Conservation (phyloP, 2,113 vertebrate species). For the Promerops cafer region DNA sequence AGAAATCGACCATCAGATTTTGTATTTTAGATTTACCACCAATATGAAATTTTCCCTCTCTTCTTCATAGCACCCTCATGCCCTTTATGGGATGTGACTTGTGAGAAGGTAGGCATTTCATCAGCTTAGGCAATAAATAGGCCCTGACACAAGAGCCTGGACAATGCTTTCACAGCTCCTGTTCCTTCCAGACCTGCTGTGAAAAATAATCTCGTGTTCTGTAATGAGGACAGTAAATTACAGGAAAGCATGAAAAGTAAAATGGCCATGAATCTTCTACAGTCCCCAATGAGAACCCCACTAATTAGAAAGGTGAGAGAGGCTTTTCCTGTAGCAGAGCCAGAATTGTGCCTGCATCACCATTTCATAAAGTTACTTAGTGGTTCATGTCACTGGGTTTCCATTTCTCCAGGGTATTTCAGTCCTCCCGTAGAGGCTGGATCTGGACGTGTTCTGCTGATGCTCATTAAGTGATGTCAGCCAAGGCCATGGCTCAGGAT, state of each 20-base stretch:
- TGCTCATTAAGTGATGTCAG: background rate
- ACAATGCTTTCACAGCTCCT: background rate
- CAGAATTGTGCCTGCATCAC: background rate
- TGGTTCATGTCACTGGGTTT: background rate
- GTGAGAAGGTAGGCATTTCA: background rate
- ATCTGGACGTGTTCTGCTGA: background rate
- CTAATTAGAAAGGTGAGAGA: conserved; percentile 24
- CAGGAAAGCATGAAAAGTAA: background rate
- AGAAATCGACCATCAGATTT: background rate
- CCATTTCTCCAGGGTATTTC: background rate
- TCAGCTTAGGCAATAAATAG: conserved; percentile 25
- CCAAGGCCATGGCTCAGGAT: background rate
- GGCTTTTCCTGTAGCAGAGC: background rate
- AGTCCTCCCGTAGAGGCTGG: background rate
- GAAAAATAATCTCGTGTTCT: background rate
- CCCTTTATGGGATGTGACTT: background rate
- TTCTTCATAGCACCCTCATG: background rate
- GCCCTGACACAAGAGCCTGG: background rate
- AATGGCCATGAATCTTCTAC: background rate
- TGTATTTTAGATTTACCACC: background rate
- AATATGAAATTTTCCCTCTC: background rate
- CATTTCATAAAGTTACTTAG: background rate
- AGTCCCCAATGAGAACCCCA: background rate
- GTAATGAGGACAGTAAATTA: conserved; percentile 49
- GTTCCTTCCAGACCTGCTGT: background rate